phyloP scores from a whole-genome alignment of 2,888 invertebrate species.

The Hypolimnas misippus region DNA sequence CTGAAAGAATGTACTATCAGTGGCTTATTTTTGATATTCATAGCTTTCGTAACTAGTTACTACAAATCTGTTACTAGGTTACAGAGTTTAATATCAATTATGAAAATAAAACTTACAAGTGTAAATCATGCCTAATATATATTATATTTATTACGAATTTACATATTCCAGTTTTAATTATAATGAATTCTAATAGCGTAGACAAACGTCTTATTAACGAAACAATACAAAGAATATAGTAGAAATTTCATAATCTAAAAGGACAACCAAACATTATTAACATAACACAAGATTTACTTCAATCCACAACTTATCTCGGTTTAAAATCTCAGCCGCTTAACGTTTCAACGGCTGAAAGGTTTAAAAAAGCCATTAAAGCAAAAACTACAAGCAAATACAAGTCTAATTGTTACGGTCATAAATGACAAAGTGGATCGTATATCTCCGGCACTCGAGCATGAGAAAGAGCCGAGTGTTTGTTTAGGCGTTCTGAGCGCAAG shows the following conservation, averaged over 20 bases:
- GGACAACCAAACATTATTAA: not conserved
- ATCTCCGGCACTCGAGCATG: not conserved
- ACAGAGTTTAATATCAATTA: no score
- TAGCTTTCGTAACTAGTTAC: no score
- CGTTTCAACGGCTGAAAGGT: conserved; percentile 5
- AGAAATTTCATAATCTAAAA: not conserved
- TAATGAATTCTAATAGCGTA: no score
- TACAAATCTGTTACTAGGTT: no score
- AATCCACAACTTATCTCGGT: not conserved
- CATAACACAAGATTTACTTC: not conserved
- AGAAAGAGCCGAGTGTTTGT: conserved; percentile 58
- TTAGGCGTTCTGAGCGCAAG: conserved; percentile 58
- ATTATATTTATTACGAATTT: no score
- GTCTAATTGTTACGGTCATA: conserved; percentile 20
- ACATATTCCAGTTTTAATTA: no score
- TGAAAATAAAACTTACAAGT: no score
- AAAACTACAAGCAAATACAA: conserved; percentile 10
- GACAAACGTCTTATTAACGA: not conserved
- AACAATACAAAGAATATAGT: not conserved
- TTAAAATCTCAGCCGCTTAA: conserved; percentile 6
- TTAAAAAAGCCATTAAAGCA: not conserved
- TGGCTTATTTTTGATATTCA: no score
- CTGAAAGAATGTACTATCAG: no score
- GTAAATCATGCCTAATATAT: no score
- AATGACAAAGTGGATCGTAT: conserved; percentile 22